Evolutionary conservation across 2,113 vertebrate species (phyloP).

Genomic region (Paradoxurus hermaphroditus): DNA sequence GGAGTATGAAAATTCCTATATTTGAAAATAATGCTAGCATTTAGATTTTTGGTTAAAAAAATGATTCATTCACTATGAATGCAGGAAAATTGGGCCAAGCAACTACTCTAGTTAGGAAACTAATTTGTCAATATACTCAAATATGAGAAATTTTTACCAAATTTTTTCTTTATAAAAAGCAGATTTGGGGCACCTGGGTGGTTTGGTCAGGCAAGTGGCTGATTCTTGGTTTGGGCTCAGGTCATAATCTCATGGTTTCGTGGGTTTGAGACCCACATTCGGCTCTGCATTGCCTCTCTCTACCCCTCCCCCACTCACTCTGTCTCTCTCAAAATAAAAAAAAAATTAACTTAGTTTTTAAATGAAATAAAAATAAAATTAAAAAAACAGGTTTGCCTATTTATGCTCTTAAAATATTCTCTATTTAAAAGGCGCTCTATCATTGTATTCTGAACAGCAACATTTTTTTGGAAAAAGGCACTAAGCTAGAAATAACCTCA

Average conservation of each 20-base stretch:
- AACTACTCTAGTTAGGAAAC: background rate
- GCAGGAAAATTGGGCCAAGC: background rate
- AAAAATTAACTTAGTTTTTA: too few relatives aligned
- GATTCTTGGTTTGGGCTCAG: too few relatives aligned
- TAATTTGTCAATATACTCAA: background rate
- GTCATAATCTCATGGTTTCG: too few relatives aligned
- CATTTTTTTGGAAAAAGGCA: background rate
- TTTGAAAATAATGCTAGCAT: background rate
- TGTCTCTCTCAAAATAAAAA: too few relatives aligned
- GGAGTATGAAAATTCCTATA: background rate
- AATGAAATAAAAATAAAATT: too few relatives aligned
- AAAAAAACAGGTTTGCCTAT: background rate
- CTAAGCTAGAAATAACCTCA: background rate
- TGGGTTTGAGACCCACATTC: too few relatives aligned
- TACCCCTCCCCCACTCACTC: too few relatives aligned
- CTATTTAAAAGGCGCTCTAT: background rate
- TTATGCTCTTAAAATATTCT: background rate
- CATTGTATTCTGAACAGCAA: background rate
- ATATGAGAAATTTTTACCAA: background rate
- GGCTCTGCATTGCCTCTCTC: too few relatives aligned
- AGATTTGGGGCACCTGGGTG: background rate
- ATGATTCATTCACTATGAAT: background rate
- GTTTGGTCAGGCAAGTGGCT: too few relatives aligned
- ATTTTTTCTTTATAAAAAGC: background rate
- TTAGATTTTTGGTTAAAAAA: background rate